Evolutionary conservation across 2,113 vertebrate species (phyloP), one percentile per base, ranked within the genome.

Genomic region (Chaenocephalus aceratus): DNA sequence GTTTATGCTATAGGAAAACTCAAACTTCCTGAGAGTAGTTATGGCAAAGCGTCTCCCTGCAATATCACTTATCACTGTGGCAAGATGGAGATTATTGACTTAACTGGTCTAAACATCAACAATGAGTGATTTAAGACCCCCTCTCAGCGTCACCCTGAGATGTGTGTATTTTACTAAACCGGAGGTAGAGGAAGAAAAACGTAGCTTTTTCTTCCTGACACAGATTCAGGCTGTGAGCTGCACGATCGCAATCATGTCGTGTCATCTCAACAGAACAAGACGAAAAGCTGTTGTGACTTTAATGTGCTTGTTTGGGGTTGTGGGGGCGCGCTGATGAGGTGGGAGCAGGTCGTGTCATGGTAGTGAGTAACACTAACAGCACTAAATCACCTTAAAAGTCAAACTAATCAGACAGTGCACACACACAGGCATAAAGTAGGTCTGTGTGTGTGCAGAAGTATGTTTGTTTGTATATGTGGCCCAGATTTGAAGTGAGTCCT

Each of bases 41-140:
- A 86, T 84, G 83, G 67, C 23, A 53, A 75, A 63, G 69, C 18
- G 60, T 72, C 59, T 74, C 79, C 75, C 88, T 90, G 85, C 52
- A 79, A 70, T 81, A 83, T 85, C 85, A 88, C 89, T 92, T 89
- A 91, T 90, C 89, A 90, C 72, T 64, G 78, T 68, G 81, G 65
- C 78, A 84, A 88, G 89, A 84, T 80, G 70, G 61, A 83, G 78
- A 93, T 92, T 91, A 93, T 92, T 91, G 93, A 89, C 89, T 91
- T 89, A 89, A 92, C 89, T 86, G 86, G 86, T 83, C 88, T 87
- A 91, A 89, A 92, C 87, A 91, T 94, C 87, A 90, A 87, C 84
- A 84, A 80, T 74, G 68, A 88, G 78, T 88, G 88, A 89, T 84
- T 84, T 77, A 92, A 88, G n/a, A n/a, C n/a, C n/a, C n/a, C n/a